These are phyloP conservation scores for Laterallus jamaicensis DNA, from an alignment of 2,113 vertebrate species.

Conservation along the genomic window DNA sequence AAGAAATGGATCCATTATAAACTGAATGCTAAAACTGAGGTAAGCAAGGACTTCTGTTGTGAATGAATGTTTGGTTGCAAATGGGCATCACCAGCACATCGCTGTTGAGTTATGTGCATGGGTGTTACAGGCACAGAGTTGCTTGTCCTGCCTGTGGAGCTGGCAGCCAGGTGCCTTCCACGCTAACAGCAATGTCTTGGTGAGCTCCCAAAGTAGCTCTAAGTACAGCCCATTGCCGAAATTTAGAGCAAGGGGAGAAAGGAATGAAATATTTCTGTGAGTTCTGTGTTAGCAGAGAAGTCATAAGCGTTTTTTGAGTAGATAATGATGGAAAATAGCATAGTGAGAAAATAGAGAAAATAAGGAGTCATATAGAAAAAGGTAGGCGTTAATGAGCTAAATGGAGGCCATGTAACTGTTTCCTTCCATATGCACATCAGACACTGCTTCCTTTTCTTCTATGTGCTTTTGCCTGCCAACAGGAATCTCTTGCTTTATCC, in stretches of 20 bases:
- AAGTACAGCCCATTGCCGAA: rapidly evolving
- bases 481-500: not conserved
- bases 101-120: rapidly evolving
- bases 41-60: not conserved
- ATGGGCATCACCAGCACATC: rapidly evolving
- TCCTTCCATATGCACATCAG: not conserved
- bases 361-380: not conserved
- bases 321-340: not conserved
- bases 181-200: rapidly evolving
- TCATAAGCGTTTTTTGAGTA: not conserved
- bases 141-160: not conserved
- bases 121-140: not conserved
- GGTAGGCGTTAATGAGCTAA: not conserved
- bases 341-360: not conserved
- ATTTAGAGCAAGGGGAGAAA: not conserved
- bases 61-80: not conserved
- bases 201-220: rapidly evolving
- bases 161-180: not conserved
- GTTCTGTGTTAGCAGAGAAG: not conserved
- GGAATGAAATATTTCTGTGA: not conserved
- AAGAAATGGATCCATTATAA: not conserved
- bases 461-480: not conserved
- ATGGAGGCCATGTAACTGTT: not conserved
- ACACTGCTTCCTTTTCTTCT: not conserved
- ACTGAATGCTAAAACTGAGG: not conserved